Evolutionary conservation across 1,140 invertebrate species (phyloP), one percentile per base, ranked within the genome.

Genomic region (Leptinotarsa undecemlineata): DNA sequence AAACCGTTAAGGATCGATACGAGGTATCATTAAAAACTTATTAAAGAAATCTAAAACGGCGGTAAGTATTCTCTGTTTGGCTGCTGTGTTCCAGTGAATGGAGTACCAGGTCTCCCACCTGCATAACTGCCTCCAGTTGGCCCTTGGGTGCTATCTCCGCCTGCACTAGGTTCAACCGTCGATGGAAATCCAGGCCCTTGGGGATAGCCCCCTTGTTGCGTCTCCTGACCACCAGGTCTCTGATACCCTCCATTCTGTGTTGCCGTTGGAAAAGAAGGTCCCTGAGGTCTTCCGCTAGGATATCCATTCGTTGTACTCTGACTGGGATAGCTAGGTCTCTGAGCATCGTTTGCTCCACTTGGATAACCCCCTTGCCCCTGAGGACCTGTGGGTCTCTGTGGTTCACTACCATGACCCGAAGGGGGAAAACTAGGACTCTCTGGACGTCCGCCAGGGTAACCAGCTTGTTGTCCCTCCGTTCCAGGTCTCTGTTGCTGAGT

Each of bases 11-110:
- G 14, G 51, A 57, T 5, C 5, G 51, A 57, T 57, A 19, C 19
- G 66, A 68, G 33, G 66, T 68, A 68, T 47, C 42, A 47, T 23
- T 19, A 14, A 33, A 66, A 15, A 13, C 14, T 8, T 20, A 8
- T 60, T 11, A 70, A 15, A 6, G 19, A 6, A 14, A 15, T 82
- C 71, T 75, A 69, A 69, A 80, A 60, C 47, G 88, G 87, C 48
- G 88, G 88, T 69, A 90, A 83, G 78, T 90, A 90, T 84, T 89
- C 88, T 86, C 88, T 86, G 74, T 87, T 87, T 1, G 88, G 88
- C 81, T 82, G 77, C 73, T 85, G 82, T 47, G 86, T 79, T 74
- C 76, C 77, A 71, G 64, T 85, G 83, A 72, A 87, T 86, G 84
- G 83, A 8, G 86, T 85, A 67, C 81, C 85, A 4, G 87, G 87